These are phyloP conservation scores for Trinorchestia longiramus DNA, from an alignment of 1,140 invertebrate genomes.

Conservation along the genomic window DNA sequence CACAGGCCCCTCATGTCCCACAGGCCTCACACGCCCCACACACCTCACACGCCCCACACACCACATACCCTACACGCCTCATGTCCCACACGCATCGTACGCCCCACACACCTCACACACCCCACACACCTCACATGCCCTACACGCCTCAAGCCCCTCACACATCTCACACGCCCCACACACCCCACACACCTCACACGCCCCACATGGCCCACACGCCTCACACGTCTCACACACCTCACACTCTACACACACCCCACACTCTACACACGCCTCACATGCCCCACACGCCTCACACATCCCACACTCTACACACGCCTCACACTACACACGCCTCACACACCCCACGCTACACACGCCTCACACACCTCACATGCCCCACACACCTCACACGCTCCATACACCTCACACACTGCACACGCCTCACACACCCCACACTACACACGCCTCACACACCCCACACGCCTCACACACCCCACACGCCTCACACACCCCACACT, in stretches of 20 bases:
- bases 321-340: no score
- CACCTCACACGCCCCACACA: not conserved
- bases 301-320: no score
- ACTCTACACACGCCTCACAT: not conserved
- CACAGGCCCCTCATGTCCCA: not conserved
- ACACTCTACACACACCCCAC: not conserved
- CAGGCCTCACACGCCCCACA: not conserved
- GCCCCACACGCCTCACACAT: constrained; percentile 68
- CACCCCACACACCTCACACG: no score
- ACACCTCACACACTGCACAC: no score
- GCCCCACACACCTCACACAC: constrained; percentile 18
- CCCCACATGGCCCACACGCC: no score
- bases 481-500: not conserved
- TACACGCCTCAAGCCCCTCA: constrained; percentile 73
- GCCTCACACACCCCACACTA: no score
- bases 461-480: not conserved
- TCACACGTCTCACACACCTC: no score
- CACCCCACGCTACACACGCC: constrained; percentile 65
- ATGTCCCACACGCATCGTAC: not conserved
- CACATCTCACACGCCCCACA: no score
- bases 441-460: no score
- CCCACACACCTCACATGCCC: constrained; percentile 66
- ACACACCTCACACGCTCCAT: no score
- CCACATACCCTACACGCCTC: not conserved
- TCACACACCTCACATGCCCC: constrained; percentile 75